phyloP scores from a whole-genome alignment of 2,888 invertebrate species.

The Sphaerophoria rueppellii region DNA sequence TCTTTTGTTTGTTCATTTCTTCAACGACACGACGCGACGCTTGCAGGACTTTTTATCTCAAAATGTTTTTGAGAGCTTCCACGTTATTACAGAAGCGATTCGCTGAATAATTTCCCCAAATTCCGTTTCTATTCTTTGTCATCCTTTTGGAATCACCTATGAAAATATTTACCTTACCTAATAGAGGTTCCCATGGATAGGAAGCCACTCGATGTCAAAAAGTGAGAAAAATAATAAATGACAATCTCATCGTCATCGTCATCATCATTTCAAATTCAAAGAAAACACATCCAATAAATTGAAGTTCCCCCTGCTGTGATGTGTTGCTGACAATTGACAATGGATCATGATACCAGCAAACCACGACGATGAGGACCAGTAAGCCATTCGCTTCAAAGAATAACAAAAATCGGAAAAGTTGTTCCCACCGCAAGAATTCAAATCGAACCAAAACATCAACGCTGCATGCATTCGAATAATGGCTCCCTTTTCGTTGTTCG shows the following conservation, averaged over 20 bases:
- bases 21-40: no score
- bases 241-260: slow-evolving; percentile 47
- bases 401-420: slow-evolving; percentile 51
- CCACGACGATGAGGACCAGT: no score
- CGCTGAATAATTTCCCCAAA: slow-evolving; percentile 28
- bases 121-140: slow-evolving; percentile 24
- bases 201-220: slow-evolving; percentile 57
- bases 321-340: not conserved
- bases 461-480: slow-evolving; percentile 25
- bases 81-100: slow-evolving; percentile 57
- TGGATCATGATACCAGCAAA: not conserved
- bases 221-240: slow-evolving; percentile 63
- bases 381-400: slow-evolving; percentile 30
- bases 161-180: slow-evolving; percentile 67
- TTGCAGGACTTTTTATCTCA: not conserved
- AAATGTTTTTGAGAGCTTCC: not conserved
- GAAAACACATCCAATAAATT: slow-evolving; percentile 10
- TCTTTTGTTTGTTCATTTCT: slow-evolving; percentile 56
- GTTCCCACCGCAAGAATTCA: slow-evolving; percentile 47
- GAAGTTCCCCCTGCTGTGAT: slow-evolving; percentile 27
- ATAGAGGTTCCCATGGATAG: slow-evolving; percentile 57
- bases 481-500: not conserved
- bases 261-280: no score
- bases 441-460: not conserved
- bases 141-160: slow-evolving; percentile 29